Conservation (phyloP, 2,888 invertebrate genomes). For the Punctoribates punctum region DNA sequence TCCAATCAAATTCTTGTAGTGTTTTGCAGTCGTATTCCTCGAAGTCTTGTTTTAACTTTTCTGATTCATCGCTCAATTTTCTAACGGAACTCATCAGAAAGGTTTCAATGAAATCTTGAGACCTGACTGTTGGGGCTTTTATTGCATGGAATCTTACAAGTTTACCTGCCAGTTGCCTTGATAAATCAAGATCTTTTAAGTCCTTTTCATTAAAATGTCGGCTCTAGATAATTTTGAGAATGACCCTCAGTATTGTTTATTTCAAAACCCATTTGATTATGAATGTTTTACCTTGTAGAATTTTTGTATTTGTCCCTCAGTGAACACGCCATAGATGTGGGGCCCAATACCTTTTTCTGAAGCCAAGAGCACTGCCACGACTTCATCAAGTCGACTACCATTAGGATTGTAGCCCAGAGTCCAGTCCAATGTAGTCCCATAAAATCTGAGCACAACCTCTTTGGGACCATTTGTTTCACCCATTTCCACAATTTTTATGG, state of each 20-base stretch:
- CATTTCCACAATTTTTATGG: background rate
- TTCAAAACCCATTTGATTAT: background rate
- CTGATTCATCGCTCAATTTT: background rate
- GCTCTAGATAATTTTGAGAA: too few species aligned
- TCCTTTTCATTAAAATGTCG: background rate
- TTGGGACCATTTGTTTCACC: background rate
- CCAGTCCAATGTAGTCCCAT: background rate
- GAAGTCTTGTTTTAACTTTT: background rate
- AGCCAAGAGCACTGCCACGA: background rate
- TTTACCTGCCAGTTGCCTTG: constrained; percentile 51
- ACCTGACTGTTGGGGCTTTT: constrained; percentile 66
- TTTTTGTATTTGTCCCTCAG: constrained; percentile 90
- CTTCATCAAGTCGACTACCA: background rate
- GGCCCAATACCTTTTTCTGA: constrained; percentile 65
- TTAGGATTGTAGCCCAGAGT: background rate
- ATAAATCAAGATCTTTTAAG: constrained; percentile 61
- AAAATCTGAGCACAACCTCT: constrained; percentile 27
- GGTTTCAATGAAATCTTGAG: constrained; percentile 3
- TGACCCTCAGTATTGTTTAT: too few species aligned
- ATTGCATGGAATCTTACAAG: background rate
- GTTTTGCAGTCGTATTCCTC: too few species aligned
- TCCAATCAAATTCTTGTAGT: constrained; percentile 34
- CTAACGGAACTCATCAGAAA: background rate
- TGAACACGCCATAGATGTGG: constrained; percentile 88
- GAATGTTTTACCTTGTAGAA: constrained; percentile 56